Base-by-base conservation (phyloP, 1,140 invertebrate species). In the Maniola jurtina region DNA sequence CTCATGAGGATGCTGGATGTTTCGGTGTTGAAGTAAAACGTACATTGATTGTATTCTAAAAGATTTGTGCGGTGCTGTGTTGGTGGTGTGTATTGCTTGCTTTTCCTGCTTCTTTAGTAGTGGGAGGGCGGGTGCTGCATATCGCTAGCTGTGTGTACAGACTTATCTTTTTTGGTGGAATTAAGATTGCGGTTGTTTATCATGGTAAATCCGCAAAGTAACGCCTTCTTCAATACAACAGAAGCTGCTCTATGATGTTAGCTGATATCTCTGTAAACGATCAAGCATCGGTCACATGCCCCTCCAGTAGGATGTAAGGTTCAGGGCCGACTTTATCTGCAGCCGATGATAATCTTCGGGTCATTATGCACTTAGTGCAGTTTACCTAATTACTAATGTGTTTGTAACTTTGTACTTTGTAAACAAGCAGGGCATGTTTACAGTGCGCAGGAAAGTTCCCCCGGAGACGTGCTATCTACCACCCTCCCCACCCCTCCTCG, bases 371-470 rank as follows among this genome's bases (percentile, higher is more conserved):
- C 35, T 58, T 45, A 58, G 15, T 59, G 66, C 58, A 59, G 16
- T 69, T 73, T 67, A 67, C 63, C 64, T 76, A 68, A 70, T 73
- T 71, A 66, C 64, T 66, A 62, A 58, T 60, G 50, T 62, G 68
- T 71, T 73, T 65, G 52, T 55, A 45, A 55, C 52, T 34, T 64
- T 66, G 65, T 52, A 48, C 40, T 58, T 70, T 48, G 61, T 64
- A 38, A 58, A 64, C 72, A 70, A 71, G 67, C 57, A 73, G 25
- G 25, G 50, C 58, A 57, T 77, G 68, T 72, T 75, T 69, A 66
- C 62, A 16, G 50, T 67, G 50, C 52, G 67, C 66, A 73, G 71
- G 74, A 71, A 76, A 76, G 64, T 75, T 75, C 70, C 61, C 66
- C 62, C 62, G 58, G 59, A 66, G 64, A 10, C 35, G n/a, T 58